Base-by-base conservation (phyloP, 2,113 vertebrate genomes). In the Mugil cephalus region DNA sequence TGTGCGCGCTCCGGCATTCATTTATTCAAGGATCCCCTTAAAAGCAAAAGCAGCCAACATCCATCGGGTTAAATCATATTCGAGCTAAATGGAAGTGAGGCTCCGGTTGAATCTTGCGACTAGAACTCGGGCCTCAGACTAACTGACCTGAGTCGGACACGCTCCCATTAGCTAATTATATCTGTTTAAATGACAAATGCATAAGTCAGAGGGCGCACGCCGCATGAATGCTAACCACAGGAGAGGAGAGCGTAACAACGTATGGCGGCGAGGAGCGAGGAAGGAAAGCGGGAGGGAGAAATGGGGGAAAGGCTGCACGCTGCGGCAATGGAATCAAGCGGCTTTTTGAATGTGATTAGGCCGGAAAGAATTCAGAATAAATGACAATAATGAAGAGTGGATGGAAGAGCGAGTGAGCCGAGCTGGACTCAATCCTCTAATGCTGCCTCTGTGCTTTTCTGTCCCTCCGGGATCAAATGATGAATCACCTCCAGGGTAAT, bases 111-210 rank as follows among this genome's bases (percentile, higher is more conserved):
- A 74, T 77, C 50, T 73, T 80, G 77, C 56, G 62, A 87, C 66
- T 53, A 69, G 39, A 76, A 69, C 68, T 73, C 59, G 17, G n/a
- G 68, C 77, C 67, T 88, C 78, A 59, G 69, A 80, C 60, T 50
- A 50, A 84, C 69, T 72, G 86, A 83, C 86, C 81, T 67, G 65
- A 83, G 47, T 69, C 71, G 58, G 54, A 85, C 80, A 65, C 69
- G 38, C 80, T 90, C 74, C n/a, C 88, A 91, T 92, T 91, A 89
- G 82, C 88, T 83, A 87, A 92, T 90, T 87, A 88, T 80, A 72
- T 52, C 48, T 70, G 64, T 72, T 68, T 73, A 87, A 88, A 85
- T 87, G 78, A 86, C 80, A 77, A 84, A 87, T 74, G 88, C 68
- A 74, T 43, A 24, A 83, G 84, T 85, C 75, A 51, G 70, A 76